phyloP scores from a whole-genome alignment of 2,113 vertebrate species.

The Uria lomvia region DNA sequence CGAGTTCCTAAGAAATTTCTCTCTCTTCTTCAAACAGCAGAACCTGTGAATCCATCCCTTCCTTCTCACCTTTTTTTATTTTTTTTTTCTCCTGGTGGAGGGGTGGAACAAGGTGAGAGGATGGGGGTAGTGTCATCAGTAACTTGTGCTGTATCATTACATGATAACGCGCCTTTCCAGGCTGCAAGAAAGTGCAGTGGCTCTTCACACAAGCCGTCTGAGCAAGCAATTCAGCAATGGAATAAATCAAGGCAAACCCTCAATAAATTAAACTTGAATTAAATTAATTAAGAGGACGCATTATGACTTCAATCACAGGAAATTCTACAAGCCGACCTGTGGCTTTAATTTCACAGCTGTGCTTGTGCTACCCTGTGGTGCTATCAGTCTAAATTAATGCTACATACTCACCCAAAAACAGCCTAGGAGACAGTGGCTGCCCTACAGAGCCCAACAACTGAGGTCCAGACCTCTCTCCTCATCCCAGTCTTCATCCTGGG shows the following conservation, averaged over 20 bases:
- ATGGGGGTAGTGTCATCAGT: not conserved
- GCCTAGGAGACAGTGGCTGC: not conserved
- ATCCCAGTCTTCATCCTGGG: not conserved
- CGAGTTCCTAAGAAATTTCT: not conserved
- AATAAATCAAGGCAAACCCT: slow-evolving; percentile 47
- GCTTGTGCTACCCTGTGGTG: slow-evolving; percentile 8
- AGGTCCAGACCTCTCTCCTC: not conserved
- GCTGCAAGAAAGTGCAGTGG: not conserved
- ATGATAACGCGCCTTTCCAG: not conserved
- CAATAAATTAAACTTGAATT: slow-evolving; percentile 55
- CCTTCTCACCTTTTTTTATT: not conserved
- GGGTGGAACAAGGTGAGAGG: not conserved
- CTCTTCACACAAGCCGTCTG: not conserved
- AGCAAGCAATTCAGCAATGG: not conserved
- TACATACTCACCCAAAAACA: not conserved
- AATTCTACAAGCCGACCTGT: slow-evolving; percentile 36
- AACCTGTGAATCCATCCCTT: not conserved
- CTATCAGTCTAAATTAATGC: slow-evolving; percentile 3
- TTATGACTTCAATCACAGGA: slow-evolving; percentile 32
- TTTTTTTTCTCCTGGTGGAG: rapidly evolving
- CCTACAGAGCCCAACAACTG: not conserved
- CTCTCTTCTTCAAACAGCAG: not conserved
- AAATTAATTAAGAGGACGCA: slow-evolving; percentile 56
- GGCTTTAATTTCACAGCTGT: slow-evolving; percentile 59
- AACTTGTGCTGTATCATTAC: not conserved